phyloP scores from a whole-genome alignment of 92 coral and sea anemone genomes.

The Scolanthus callimorphus region DNA sequence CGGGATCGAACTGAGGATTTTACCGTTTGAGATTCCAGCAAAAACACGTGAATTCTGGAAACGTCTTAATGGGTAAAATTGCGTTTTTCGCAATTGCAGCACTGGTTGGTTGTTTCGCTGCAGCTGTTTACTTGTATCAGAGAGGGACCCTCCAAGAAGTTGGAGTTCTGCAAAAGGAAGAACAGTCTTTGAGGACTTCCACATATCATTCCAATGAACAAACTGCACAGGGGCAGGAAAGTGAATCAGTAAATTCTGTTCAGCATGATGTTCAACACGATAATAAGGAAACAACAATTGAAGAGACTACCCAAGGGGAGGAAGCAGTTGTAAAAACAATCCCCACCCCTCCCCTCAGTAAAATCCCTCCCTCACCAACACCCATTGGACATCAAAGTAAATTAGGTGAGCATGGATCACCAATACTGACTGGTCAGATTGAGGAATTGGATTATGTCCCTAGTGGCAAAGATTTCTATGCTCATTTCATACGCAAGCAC shows the following conservation, averaged over 20 bases:
- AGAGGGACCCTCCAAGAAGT: background rate
- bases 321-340: background rate
- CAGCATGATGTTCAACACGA: background rate
- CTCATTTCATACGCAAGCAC: slow-evolving; percentile 74
- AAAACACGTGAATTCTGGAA: too few species aligned
- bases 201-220: background rate
- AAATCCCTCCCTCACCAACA: slow-evolving; percentile 2
- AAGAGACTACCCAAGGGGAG: background rate
- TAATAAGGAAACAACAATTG: too few species aligned
- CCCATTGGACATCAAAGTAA: slow-evolving; percentile 73
- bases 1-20: too few species aligned
- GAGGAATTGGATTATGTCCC: slow-evolving; percentile 83
- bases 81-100: slow-evolving; percentile 23
- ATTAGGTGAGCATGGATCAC: slow-evolving; percentile 86
- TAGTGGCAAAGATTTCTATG: slow-evolving; percentile 87
- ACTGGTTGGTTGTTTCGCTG: slow-evolving; percentile 41
- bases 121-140: slow-evolving; percentile 18
- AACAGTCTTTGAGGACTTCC: background rate
- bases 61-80: slow-evolving; percentile 19
- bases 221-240: background rate
- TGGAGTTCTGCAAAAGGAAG: background rate
- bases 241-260: background rate
- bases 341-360: background rate
- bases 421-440: slow-evolving; percentile 39
- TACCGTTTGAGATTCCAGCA: too few species aligned